Evolutionary conservation across 2,888 invertebrate genomes (phyloP).

Genomic region (Eristalis arbustorum): DNA sequence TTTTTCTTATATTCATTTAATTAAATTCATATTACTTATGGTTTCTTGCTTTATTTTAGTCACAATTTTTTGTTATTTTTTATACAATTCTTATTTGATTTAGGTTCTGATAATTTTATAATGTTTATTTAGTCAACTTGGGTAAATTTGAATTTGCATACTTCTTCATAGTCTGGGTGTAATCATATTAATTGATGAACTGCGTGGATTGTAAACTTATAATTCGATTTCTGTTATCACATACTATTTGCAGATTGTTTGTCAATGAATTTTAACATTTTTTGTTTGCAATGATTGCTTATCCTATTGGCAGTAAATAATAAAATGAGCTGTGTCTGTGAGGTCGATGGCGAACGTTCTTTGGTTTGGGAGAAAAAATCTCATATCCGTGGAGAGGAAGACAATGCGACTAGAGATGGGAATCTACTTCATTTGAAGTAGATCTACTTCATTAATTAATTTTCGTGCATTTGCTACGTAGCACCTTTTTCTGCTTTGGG

Average conservation of each 20-base stretch:
- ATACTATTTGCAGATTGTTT: neutral
- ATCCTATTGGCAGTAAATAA: no score
- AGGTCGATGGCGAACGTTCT: neutral
- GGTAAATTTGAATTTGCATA: conserved; percentile 15
- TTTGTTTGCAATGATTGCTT: no score
- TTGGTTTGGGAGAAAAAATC: no score
- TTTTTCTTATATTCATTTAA: conserved; percentile 3
- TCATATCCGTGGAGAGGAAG: no score
- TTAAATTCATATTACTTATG: conserved; percentile 17
- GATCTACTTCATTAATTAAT: no score
- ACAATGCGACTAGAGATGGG: no score
- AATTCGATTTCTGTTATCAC: neutral
- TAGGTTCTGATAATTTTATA: conserved; percentile 15
- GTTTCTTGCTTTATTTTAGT: conserved; percentile 3
- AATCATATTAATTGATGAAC: conserved; percentile 24
- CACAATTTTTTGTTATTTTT: conserved; percentile 19
- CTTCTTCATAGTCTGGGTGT: conserved; percentile 17
- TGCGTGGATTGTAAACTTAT: neutral
- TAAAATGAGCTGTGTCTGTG: no score
- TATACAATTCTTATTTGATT: conserved; percentile 21
- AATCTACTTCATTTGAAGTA: no score
- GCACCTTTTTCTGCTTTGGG: no score
- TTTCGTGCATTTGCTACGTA: no score
- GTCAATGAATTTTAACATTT: neutral
- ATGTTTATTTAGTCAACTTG: conserved; percentile 26